Base-by-base conservation (phyloP, 30 jellyfish, hydroid and myxozoan genomes). In the Euphysa ruthae region DNA sequence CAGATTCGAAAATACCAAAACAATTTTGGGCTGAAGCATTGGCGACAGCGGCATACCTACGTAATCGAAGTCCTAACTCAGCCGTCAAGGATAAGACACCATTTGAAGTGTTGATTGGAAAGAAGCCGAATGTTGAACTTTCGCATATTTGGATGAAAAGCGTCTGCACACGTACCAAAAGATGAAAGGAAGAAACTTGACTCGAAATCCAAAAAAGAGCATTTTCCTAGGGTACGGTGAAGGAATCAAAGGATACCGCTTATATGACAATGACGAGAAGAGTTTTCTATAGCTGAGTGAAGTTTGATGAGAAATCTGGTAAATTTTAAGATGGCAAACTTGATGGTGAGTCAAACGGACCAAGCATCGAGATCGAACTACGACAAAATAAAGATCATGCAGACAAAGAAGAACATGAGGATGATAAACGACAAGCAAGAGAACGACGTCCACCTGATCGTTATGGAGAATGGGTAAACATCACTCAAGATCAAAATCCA, bases 11-110 rank as follows among this genome's bases (percentile, higher is more conserved):
- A n/a, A n/a, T n/a, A n/a, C n/a, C n/a, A n/a, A n/a, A n/a, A 14
- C 28, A 52, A 6, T 78, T 66, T 54, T 78, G 84, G 93, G 83
- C 72, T 12, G 93, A 78, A 44, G 77, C 84, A 5, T 18, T 71
- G 20, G 16, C 19, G 8, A 74, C 87, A 32, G 87, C 83, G 25
- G 77, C 32, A 25, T 74, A 74, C 43, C 24, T 74, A 23, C 80
- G 84, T 7, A 74, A 60, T 35, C 81, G 87, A 4, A 21, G 69
- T 35, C 87, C 87, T 2, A 74, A 73, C 7, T 15, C 18, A 2
- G 78, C 81, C 1, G 71, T 68, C 33, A 30, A 66, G 29, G 69
- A 54, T 10, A 49, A 22, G 58, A 58, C 93, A 3, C 90, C 92
- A 16, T 55, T 35, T 46, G 92, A 79, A 33, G 34, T 20, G 19